A percentile compares a stretch with the other conserved stretches of the same genome.
Evolutionary conservation across 2,888 invertebrate genomes (phyloP).

Genomic region (Drosophila koepferae): DNA sequence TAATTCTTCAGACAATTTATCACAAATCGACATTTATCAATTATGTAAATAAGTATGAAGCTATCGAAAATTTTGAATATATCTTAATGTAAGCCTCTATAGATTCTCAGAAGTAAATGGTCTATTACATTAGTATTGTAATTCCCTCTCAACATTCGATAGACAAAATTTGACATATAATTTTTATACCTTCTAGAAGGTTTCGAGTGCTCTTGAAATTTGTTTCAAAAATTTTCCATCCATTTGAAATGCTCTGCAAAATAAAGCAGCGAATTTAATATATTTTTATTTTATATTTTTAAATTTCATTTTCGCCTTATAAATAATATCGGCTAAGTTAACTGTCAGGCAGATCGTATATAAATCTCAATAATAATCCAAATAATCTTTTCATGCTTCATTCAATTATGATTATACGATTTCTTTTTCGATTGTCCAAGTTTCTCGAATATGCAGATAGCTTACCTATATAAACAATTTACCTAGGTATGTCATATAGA

Average conservation of each 20-base stretch:
- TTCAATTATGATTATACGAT: conserved; percentile 27
- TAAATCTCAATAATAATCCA: conserved; percentile 25
- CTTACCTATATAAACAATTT: conserved; percentile 25
- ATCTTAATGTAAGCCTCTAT: not conserved
- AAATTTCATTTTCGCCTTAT: conserved; percentile 8
- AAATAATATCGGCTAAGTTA: conserved; percentile 20
- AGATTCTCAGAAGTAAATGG: not conserved
- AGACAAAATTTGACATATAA: not conserved
- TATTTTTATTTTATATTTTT: conserved; percentile 13
- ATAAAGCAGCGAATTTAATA: not conserved
- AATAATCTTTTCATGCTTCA: conserved; percentile 31
- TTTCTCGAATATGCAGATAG: conserved; percentile 21
- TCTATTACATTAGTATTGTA: no score
- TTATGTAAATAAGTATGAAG: not conserved
- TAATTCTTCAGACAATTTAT: no score
- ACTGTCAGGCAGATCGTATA: conserved; percentile 10
- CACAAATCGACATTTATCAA: not conserved
- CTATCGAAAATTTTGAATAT: not conserved
- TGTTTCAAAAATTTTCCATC: not conserved
- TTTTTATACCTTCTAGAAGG: not conserved
- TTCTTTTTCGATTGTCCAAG: conserved; percentile 4
- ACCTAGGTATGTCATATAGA: conserved; percentile 18
- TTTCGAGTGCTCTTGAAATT: not conserved
- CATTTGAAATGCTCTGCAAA: not conserved
- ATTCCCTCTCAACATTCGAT: no score